Evolutionary conservation across 2,888 invertebrate genomes (phyloP), one percentile per base, ranked within the genome.

Genomic region (Diaperis boleti): DNA sequence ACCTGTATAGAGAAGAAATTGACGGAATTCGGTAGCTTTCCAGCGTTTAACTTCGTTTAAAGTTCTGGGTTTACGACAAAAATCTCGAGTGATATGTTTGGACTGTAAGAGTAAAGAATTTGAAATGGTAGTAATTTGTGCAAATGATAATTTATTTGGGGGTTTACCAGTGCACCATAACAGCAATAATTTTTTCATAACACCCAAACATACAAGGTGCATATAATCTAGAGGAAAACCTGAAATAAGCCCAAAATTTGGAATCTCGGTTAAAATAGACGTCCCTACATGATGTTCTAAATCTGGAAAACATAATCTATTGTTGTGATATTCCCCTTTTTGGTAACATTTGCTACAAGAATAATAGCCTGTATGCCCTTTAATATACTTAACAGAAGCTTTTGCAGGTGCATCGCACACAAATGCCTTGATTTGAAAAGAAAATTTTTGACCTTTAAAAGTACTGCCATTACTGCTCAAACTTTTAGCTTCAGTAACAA

Each of bases 21-120:
- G 33, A 20, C 69, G 44, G 20, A 66, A 70, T 60, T 71, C 71
- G 6, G 69, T 68, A 13, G 69, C 71, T 62, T 73, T 71, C 65
- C 67, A 72, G 14, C 57, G 47, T 10, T 63, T 42, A 22, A 64
- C 52, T 11, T 69, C 65, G 8, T 55, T 15, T n/a, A 73, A 44
- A 11, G 55, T 11, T 56, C 68, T 52, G 11, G 68, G 65, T 61
- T 62, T 64, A 42, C 68, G 33, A 11, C 42, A 49, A 61, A 72
- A 72, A 55, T 72, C 72, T 20, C 18, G 35, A 11, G 68, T 66
- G 20, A 68, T 62, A 10, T 26, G 5, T 31, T n/a, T 31, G n/a
- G 31, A 31, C n/a, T 31, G 31, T 31, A 31, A 31, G n/a, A 31
- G 7, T 7, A 31, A n/a, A 31, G 31, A 42, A 31, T 37, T 7